Conservation (phyloP, 2,888 invertebrate genomes). For the Hoplodrina blanda region DNA sequence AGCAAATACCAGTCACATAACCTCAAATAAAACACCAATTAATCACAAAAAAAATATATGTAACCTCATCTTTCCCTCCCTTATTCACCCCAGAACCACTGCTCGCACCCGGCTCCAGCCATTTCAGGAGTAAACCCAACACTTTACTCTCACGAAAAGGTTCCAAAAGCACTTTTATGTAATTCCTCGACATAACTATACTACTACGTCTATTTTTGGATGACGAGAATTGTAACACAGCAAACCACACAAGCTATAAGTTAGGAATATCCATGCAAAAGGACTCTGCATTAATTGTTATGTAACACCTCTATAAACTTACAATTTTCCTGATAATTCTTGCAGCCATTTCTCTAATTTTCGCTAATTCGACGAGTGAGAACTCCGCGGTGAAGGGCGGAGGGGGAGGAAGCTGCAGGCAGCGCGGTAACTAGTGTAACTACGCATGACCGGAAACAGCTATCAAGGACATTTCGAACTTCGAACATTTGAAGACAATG, state of each 20-base stretch:
- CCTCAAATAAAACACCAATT: constrained; percentile 71
- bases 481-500: neutral
- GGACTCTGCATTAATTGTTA: constrained; percentile 70
- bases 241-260: constrained; percentile 65
- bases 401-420: constrained; percentile 74
- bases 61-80: constrained; percentile 82
- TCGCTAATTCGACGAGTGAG: constrained; percentile 80
- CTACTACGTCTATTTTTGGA: constrained; percentile 88
- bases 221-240: constrained; percentile 75
- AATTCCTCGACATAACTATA: constrained; percentile 90
- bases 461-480: constrained; percentile 68
- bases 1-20: constrained; percentile 73
- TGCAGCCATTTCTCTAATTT: constrained; percentile 88
- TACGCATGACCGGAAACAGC: constrained; percentile 89
- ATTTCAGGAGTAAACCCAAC: constrained; percentile 79
- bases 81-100: constrained; percentile 70
- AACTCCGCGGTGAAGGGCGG: constrained; percentile 81
- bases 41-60: constrained; percentile 73
- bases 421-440: constrained; percentile 70
- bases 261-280: constrained; percentile 78
- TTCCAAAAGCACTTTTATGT: constrained; percentile 90
- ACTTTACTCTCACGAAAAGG: constrained; percentile 89
- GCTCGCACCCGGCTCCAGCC: constrained; percentile 77
- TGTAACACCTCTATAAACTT: constrained; percentile 83
- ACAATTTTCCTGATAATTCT: constrained; percentile 90